A percentile compares a stretch with the other conserved stretches of the same genome.
These are phyloP conservation scores for Phyto melanocephala DNA, from an alignment of 2,888 invertebrate species.

Conservation along the genomic window DNA sequence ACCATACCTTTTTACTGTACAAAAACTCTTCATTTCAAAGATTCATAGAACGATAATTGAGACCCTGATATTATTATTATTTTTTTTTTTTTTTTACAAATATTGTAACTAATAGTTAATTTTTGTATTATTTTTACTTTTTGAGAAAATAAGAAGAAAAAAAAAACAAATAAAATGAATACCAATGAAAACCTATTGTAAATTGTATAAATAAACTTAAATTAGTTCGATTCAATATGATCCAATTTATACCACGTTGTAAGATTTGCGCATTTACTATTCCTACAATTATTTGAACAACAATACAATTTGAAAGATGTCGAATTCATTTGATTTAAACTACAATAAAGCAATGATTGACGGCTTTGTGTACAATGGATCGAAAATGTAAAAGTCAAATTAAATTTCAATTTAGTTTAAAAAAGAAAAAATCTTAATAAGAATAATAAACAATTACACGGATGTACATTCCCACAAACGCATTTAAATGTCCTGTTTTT, in stretches of 20 bases:
- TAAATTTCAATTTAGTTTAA: constrained; percentile 52
- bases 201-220: neutral
- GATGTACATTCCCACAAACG: too few relatives aligned
- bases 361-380: constrained; percentile 22
- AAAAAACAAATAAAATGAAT: neutral
- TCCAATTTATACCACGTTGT: neutral
- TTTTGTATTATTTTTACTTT: constrained; percentile 21
- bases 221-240: constrained; percentile 3
- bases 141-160: neutral
- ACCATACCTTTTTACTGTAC: too few relatives aligned
- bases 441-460: too few relatives aligned
- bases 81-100: neutral
- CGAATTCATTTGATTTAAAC: neutral
- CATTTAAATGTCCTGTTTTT: too few relatives aligned
- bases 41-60: too few relatives aligned
- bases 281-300: too few relatives aligned
- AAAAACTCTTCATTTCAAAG: too few relatives aligned
- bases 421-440: too few relatives aligned
- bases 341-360: too few relatives aligned
- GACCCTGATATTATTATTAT: too few relatives aligned
- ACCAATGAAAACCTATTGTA: neutral
- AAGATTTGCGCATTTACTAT: neutral
- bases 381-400: constrained; percentile 41
- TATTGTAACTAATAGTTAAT: neutral
- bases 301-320: neutral